phyloP scores from a whole-genome alignment of 2,797 vertebrate species.

The Gymnothorax reevesii region DNA sequence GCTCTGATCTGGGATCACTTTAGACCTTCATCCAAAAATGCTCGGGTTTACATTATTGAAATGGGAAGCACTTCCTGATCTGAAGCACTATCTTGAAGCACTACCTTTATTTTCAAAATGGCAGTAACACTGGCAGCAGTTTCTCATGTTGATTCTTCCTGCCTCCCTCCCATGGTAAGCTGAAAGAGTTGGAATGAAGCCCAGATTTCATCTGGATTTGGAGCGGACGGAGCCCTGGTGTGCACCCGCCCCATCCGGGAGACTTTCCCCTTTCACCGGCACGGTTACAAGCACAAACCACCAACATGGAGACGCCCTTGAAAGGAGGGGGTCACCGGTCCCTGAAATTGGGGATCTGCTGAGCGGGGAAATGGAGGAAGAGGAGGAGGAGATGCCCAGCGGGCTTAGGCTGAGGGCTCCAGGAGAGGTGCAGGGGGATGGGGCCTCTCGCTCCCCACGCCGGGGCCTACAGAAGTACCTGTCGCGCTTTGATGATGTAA shows the following conservation, averaged over 20 bases:
- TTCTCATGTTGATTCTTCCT: neutral
- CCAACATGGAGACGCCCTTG: constrained; percentile 32
- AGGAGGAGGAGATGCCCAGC: constrained; percentile 45
- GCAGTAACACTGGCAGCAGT: neutral
- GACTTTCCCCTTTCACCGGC: constrained; percentile 62
- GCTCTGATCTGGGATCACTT: too few relatives aligned
- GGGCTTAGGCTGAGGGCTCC: constrained; percentile 73
- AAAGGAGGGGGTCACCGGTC: constrained; percentile 67
- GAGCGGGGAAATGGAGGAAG: constrained; percentile 62
- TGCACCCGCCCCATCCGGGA: constrained; percentile 50
- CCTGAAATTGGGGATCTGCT: constrained; percentile 72
- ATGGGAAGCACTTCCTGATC: too few relatives aligned
- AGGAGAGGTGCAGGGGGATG: constrained; percentile 64
- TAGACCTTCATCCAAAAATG: too few relatives aligned
- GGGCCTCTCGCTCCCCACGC: constrained; percentile 37
- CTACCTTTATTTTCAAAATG: neutral
- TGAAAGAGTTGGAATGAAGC: constrained; percentile 57
- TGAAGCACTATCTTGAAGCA: too few relatives aligned
- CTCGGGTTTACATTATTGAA: too few relatives aligned
- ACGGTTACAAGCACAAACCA: constrained; percentile 48
- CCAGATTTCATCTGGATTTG: constrained; percentile 70
- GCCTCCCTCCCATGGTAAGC: constrained; percentile 40
- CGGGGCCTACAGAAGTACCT: constrained; percentile 85
- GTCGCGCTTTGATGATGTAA: constrained; percentile 91
- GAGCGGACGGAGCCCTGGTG: constrained; percentile 64